Conservation (phyloP, 1,140 invertebrate genomes). For the Archegozetes longisetosus region DNA sequence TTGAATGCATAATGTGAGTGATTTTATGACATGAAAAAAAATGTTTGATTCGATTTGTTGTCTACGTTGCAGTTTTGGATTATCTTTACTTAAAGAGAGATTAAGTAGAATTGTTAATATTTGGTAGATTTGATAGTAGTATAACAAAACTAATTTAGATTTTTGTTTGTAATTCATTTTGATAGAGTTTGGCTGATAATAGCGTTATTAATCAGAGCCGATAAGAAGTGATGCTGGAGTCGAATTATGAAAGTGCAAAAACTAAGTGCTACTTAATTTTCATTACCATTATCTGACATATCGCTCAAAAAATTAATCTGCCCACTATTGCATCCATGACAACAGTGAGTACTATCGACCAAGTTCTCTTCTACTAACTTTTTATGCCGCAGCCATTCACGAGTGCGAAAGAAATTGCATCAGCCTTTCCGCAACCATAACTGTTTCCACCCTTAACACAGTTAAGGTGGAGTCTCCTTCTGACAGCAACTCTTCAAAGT, state of each 20-base stretch:
- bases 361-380: neutral
- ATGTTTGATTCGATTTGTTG: no score
- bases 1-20: no score
- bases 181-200: neutral
- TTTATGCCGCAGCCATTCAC: neutral
- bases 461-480: neutral
- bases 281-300: neutral
- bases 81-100: neutral
- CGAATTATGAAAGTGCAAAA: neutral
- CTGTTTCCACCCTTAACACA: neutral
- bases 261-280: neutral
- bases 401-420: neutral
- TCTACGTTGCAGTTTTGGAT: no score
- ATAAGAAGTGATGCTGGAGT: neutral
- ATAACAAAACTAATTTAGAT: neutral
- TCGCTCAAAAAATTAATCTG: neutral
- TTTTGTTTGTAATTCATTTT: neutral
- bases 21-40: no score
- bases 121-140: neutral
- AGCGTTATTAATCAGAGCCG: neutral
- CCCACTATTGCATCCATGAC: neutral
- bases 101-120: neutral
- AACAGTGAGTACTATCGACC: neutral
- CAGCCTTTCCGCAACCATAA: neutral
- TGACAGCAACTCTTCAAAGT: neutral